A percentile compares a stretch with the other conserved stretches of the same genome.
phyloP scores from a whole-genome alignment of 2,888 invertebrate species.

The Callosobruchus maculatus region DNA sequence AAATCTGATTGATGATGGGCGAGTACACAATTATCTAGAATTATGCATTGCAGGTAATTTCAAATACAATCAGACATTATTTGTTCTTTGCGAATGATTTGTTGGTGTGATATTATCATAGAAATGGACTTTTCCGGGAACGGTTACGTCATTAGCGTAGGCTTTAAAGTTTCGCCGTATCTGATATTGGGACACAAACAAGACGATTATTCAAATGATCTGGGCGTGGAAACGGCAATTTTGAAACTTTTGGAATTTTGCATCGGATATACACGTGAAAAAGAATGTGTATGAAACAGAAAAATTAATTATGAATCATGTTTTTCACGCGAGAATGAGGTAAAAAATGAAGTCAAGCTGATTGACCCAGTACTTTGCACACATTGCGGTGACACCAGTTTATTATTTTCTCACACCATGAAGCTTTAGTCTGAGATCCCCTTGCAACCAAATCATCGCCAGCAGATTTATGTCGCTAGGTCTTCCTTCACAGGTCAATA shows the following conservation, averaged over 20 bases:
- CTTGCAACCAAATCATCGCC: too few species aligned
- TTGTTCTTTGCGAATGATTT: not conserved
- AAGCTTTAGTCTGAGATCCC: too few species aligned
- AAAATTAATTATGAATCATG: too few species aligned
- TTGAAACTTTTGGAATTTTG: not conserved
- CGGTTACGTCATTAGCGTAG: not conserved
- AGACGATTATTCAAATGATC: not conserved
- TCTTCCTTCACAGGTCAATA: too few species aligned
- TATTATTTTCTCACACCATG: too few species aligned
- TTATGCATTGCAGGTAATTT: not conserved
- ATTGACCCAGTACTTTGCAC: too few species aligned
- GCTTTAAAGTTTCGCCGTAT: not conserved
- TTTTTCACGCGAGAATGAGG: too few species aligned
- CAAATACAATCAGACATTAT: not conserved
- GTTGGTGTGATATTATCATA: not conserved
- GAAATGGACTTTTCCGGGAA: not conserved
- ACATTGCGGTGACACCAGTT: too few species aligned
- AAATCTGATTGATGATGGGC: not conserved
- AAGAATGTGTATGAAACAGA: not conserved
- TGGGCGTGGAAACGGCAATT: not conserved
- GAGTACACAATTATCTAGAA: not conserved
- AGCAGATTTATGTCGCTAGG: too few species aligned
- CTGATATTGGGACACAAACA: not conserved
- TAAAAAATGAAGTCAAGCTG: too few species aligned
- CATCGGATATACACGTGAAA: not conserved